Evolutionary conservation across 1,140 invertebrate species (phyloP).

Genomic region (Drosophila varians): DNA sequence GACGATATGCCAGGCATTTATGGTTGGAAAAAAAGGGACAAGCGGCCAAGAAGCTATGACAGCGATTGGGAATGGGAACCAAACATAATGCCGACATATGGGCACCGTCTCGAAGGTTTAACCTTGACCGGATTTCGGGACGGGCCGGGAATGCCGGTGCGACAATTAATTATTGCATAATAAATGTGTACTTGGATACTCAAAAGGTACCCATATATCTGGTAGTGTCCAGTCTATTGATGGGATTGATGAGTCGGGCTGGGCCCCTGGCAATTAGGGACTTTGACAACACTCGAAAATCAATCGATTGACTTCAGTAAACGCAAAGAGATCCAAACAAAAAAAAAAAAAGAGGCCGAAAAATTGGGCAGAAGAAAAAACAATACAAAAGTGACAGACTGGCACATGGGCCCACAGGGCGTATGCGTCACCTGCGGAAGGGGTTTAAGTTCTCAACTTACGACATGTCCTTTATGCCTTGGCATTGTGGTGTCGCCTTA

Average conservation of each 20-base stretch:
- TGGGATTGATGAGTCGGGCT: slow-evolving; percentile 54
- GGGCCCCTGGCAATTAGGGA: slow-evolving; percentile 48
- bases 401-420: slow-evolving; percentile 23
- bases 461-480: slow-evolving; percentile 21
- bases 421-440: slow-evolving; percentile 47
- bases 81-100: slow-evolving; percentile 17
- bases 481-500: slow-evolving; percentile 17
- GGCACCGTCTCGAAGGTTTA: background rate
- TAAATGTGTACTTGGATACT: slow-evolving; percentile 47
- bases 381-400: slow-evolving; percentile 24
- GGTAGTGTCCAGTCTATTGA: background rate
- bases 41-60: slow-evolving; percentile 7
- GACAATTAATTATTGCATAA: slow-evolving; percentile 73
- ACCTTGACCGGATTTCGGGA: slow-evolving; percentile 40
- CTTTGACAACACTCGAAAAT: slow-evolving; percentile 38
- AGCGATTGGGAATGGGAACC: slow-evolving; percentile 26
- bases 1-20: slow-evolving; percentile 62
- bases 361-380: slow-evolving; percentile 26
- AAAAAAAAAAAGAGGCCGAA: background rate
- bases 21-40: slow-evolving; percentile 4
- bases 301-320: slow-evolving; percentile 79
- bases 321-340: background rate
- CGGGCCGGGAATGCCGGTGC: background rate
- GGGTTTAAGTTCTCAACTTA: slow-evolving; percentile 52
- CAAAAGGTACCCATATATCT: background rate